Evolutionary conservation across 1,140 invertebrate genomes (phyloP).

Genomic region (Chrysomallon squamiferum): DNA sequence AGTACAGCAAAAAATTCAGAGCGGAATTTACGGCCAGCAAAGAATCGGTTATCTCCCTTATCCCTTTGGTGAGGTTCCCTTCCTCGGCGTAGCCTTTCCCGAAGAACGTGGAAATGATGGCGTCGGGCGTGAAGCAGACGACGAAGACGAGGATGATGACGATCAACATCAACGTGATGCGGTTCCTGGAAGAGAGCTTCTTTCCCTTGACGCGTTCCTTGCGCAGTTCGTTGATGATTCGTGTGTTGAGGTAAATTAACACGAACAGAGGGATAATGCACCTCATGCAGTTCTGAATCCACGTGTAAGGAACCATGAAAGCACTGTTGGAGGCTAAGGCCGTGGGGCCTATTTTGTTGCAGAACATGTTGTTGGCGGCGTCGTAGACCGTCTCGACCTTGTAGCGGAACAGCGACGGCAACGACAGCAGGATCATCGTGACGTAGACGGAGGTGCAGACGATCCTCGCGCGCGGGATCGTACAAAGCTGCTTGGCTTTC

Average conservation of each 20-base stretch:
- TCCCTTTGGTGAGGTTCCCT: conserved; percentile 63
- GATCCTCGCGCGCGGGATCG: conserved; percentile 60
- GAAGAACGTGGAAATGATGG: conserved; percentile 68
- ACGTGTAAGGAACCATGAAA: conserved; percentile 72
- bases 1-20: conserved; percentile 81
- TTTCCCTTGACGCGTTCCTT: conserved; percentile 52
- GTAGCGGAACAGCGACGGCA: conserved; percentile 57
- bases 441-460: conserved; percentile 51
- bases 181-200: conserved; percentile 47
- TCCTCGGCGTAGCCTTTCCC: conserved; percentile 59
- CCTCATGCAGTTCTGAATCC: conserved; percentile 72
- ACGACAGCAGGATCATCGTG: conserved; percentile 47
- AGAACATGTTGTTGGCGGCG: conserved; percentile 25
- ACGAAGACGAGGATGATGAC: conserved; percentile 78
- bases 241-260: conserved; percentile 68
- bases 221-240: conserved; percentile 74
- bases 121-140: conserved; percentile 77
- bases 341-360: conserved; percentile 41
- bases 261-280: conserved; percentile 69
- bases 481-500: conserved; percentile 85
- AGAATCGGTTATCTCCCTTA: conserved; percentile 79
- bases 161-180: conserved; percentile 81
- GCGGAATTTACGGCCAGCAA: conserved; percentile 77
- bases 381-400: conserved; percentile 33
- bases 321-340: conserved; percentile 64